Conservation (phyloP, 2,888 invertebrate genomes). For the Punctoribates punctum region DNA sequence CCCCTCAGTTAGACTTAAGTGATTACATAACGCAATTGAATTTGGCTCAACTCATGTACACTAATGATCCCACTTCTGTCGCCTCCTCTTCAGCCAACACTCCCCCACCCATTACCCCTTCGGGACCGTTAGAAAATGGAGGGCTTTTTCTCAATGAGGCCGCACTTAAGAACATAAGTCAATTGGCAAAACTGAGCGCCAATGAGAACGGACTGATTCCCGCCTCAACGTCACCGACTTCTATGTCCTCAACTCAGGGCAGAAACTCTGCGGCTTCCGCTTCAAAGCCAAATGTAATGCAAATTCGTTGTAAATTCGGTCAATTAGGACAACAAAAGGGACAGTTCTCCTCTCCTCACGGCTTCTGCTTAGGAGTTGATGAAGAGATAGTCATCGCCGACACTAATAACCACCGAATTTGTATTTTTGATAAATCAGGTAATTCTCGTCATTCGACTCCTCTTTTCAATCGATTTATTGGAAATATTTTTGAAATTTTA, state of each 20-base stretch:
- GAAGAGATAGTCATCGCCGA: constrained; percentile 96
- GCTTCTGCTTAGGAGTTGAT: constrained; percentile 88
- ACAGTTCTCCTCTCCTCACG: constrained; percentile 95
- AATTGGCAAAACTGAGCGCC: constrained; percentile 72
- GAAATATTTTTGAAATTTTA: background rate
- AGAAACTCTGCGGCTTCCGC: constrained; percentile 51
- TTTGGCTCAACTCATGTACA: constrained; percentile 27
- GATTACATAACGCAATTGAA: constrained; percentile 27
- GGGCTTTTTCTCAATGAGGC: constrained; percentile 51
- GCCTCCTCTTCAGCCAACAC: constrained; percentile 1
- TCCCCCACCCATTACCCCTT: constrained; percentile 49
- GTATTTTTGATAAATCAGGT: constrained; percentile 88
- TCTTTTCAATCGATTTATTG: background rate
- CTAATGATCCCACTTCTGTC: constrained; percentile 55
- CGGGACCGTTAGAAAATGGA: constrained; percentile 49
- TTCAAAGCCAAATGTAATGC: constrained; percentile 53
- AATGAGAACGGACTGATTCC: constrained; percentile 36
- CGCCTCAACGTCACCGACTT: constrained; percentile 39
- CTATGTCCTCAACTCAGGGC: constrained; percentile 55
- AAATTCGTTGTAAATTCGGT: constrained; percentile 75
- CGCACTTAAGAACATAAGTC: constrained; percentile 75
- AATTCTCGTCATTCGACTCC: background rate
- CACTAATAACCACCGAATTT: constrained; percentile 90
- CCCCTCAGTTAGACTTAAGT: background rate
- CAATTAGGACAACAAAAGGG: constrained; percentile 86